Percentiles rank a stretch among this genome's conserved stretches.
Conservation (phyloP, 2,113 vertebrate genomes). For the Chaenogobius annularis region DNA sequence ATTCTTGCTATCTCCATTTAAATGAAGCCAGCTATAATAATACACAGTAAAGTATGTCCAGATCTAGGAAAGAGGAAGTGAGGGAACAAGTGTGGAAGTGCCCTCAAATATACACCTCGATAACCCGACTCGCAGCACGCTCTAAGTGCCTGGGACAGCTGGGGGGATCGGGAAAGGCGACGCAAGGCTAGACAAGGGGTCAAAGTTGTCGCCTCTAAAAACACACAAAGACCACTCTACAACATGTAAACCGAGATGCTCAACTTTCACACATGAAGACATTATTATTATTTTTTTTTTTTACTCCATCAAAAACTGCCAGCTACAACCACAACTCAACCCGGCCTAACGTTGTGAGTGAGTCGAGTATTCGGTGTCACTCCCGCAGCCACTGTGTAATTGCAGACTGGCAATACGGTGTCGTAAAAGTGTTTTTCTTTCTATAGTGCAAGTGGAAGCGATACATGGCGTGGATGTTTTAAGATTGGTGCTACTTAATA, state of each 20-base stretch:
- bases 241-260: slow-evolving; percentile 65
- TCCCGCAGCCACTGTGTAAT: slow-evolving; percentile 31
- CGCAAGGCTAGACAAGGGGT: slow-evolving; percentile 46
- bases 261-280: slow-evolving; percentile 47
- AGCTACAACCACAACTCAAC: slow-evolving; percentile 26
- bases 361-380: slow-evolving; percentile 31
- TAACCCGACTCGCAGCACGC: slow-evolving; percentile 7
- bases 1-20: too few species aligned
- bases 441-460: neutral
- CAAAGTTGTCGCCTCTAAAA: slow-evolving; percentile 48
- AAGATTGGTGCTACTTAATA: neutral
- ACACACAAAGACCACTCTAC: slow-evolving; percentile 48
- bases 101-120: slow-evolving; percentile 29
- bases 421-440: slow-evolving; percentile 10
- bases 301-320: slow-evolving; percentile 21
- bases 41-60: too few species aligned
- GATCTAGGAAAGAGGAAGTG: neutral
- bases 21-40: neutral
- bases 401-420: slow-evolving; percentile 25
- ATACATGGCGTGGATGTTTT: neutral
- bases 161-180: slow-evolving; percentile 48
- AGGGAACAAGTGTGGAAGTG: slow-evolving; percentile 15
- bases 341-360: slow-evolving; percentile 38
- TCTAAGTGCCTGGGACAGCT: slow-evolving; percentile 65
- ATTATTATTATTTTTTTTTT: slow-evolving; percentile 25